Evolutionary conservation across 2,113 vertebrate genomes (phyloP).

Genomic region (Tychaedon coryphoeus): DNA sequence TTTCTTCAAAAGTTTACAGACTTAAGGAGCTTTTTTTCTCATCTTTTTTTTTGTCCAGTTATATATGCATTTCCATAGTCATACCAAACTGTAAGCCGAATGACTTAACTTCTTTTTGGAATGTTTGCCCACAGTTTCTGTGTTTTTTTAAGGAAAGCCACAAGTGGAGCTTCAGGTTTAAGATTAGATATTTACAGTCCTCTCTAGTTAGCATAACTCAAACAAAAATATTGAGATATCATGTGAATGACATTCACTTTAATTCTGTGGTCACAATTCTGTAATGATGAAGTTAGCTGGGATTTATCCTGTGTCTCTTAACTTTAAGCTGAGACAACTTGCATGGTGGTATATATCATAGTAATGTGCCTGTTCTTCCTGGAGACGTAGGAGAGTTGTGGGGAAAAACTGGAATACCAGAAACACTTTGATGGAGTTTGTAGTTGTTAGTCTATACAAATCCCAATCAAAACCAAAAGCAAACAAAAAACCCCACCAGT

Average conservation of each 20-base stretch:
- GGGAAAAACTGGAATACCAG: not conserved
- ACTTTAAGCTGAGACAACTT: not conserved
- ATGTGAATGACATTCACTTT: not conserved
- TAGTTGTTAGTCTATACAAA: not conserved
- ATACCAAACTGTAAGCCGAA: not conserved
- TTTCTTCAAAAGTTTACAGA: not conserved
- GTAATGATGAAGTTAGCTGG: not conserved
- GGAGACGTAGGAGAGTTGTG: not conserved
- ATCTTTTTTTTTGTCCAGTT: not conserved
- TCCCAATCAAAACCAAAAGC: not conserved
- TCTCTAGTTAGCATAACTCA: not conserved
- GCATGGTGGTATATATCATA: accelerated
- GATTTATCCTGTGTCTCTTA: not conserved
- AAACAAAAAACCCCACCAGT: not conserved
- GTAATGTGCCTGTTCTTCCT: not conserved
- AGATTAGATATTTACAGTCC: not conserved
- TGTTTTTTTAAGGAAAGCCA: not conserved
- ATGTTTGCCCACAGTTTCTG: not conserved
- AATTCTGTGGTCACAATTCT: not conserved
- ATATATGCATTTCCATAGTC: not conserved
- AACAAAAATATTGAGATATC: not conserved
- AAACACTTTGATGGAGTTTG: not conserved
- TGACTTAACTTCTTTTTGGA: not conserved
- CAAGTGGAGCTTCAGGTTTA: not conserved
- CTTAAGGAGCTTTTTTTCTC: not conserved